Conservation (phyloP, 2,113 vertebrate species). For the Heterotis niloticus region DNA sequence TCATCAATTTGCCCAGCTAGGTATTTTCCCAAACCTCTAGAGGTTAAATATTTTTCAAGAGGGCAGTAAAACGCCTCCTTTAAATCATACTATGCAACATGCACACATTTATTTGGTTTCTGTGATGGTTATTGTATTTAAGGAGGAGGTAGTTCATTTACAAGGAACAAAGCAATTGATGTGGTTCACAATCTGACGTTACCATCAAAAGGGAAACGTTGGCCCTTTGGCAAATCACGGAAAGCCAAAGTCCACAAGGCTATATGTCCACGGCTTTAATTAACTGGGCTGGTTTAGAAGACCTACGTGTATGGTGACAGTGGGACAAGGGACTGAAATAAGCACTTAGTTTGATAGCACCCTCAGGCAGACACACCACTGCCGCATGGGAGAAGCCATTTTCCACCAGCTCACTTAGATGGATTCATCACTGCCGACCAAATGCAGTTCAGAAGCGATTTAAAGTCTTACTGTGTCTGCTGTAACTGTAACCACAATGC, state of each 20-base stretch:
- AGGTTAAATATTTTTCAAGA: not conserved
- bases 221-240: slow-evolving; percentile 1
- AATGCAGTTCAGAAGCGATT: no score
- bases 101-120: not conserved
- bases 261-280: not conserved
- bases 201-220: not conserved
- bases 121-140: not conserved
- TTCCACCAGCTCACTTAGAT: not conserved
- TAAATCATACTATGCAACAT: not conserved
- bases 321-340: not conserved
- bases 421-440: not conserved
- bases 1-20: not conserved
- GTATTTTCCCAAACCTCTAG: not conserved
- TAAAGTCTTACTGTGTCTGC: not conserved
- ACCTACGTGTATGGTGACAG: not conserved
- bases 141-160: not conserved
- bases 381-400: not conserved
- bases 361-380: not conserved
- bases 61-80: not conserved
- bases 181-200: not conserved
- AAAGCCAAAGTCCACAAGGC: not conserved
- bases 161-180: not conserved
- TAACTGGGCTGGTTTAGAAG: slow-evolving; percentile 13
- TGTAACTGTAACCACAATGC: not conserved
- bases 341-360: not conserved